Base-by-base conservation (phyloP, 2,113 vertebrate species). In the Cariama cristata region DNA sequence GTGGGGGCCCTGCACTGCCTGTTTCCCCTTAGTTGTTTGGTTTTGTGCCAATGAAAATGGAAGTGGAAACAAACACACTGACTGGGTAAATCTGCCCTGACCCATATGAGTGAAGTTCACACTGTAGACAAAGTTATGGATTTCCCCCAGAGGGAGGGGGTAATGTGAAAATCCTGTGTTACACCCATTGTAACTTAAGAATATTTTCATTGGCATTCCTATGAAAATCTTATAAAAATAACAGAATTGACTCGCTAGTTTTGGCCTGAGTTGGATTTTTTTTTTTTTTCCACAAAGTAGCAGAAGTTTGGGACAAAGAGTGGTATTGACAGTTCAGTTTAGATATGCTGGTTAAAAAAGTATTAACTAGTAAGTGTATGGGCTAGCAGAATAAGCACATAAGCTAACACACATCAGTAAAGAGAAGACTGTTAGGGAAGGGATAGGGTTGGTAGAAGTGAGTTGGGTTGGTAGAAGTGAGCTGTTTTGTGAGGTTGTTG, bases 181-280 rank as follows among this genome's bases (percentile, higher is more conserved):
- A 97, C 80, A 96, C 89, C 92, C 96, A 98, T 93, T 98, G 96
- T 98, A 98, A 98, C 95, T 98, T 92, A 96, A 98, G 97, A 97
- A 94, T 97, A 98, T 97, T 98, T 98, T 98, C 86, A 93, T 98
- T 98, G 98, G 97, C 97, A 98, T 88, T 91, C 79, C 94, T 95
- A 69, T 89, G 64, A 91, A 79, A 97, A 96, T 93, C 94, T 97
- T 96, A 83, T 45, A 97, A 93, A 98, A 97, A 97, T 95, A 98
- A 97, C 94, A 97, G 91, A 96, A 97, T 94, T 90, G 72, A 96
- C 95, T 96, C n/a, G 76, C 88, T 97, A 96, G 94, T 64, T 90
- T 93, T 97, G 96, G 97, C 85, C 53, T 26, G 80, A 83, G 82
- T 91, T 71, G 67, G 58, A 86, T 79, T 95, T 97, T 96, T 92